Percentiles rank a stretch among this genome's conserved stretches.
Conservation (phyloP, 1,140 invertebrate genomes). For the Harpegnathos saltator region DNA sequence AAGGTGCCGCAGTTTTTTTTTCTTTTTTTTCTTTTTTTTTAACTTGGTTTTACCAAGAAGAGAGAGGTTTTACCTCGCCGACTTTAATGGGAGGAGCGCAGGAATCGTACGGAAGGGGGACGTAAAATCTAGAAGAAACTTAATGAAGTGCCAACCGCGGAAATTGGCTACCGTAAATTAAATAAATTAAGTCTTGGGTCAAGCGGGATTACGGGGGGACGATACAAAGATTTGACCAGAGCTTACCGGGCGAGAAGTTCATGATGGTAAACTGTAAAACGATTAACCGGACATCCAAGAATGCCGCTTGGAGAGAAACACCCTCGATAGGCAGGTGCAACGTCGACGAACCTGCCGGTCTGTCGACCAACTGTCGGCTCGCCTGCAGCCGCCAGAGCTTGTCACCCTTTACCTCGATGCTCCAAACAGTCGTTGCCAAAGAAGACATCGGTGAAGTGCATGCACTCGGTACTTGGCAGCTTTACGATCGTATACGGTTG, state of each 20-base stretch:
- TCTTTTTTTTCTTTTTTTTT: no score
- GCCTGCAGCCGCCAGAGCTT: not conserved
- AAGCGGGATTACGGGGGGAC: slow-evolving; percentile 2
- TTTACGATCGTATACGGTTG: slow-evolving; percentile 52
- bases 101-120: not conserved
- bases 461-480: slow-evolving; percentile 66
- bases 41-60: not conserved
- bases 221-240: not conserved
- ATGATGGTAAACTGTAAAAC: slow-evolving; percentile 1
- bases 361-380: slow-evolving; percentile 34
- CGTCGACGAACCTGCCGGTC: slow-evolving; percentile 29
- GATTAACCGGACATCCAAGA: slow-evolving; percentile 4
- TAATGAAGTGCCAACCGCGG: not conserved
- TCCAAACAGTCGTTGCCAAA: slow-evolving; percentile 62
- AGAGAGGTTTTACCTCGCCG: not conserved
- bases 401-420: slow-evolving; percentile 25
- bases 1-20: not conserved
- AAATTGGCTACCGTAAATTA: slow-evolving; percentile 13
- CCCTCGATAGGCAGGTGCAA: slow-evolving; percentile 65
- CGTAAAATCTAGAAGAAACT: not conserved
- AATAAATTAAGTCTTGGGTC: not conserved
- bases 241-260: not conserved
- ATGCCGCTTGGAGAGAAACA: not conserved
- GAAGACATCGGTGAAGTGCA: slow-evolving; percentile 56
- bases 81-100: not conserved